These are phyloP conservation scores for Lasioglossum vierecki DNA, from an alignment of 2,888 invertebrate species.

Conservation along the genomic window DNA sequence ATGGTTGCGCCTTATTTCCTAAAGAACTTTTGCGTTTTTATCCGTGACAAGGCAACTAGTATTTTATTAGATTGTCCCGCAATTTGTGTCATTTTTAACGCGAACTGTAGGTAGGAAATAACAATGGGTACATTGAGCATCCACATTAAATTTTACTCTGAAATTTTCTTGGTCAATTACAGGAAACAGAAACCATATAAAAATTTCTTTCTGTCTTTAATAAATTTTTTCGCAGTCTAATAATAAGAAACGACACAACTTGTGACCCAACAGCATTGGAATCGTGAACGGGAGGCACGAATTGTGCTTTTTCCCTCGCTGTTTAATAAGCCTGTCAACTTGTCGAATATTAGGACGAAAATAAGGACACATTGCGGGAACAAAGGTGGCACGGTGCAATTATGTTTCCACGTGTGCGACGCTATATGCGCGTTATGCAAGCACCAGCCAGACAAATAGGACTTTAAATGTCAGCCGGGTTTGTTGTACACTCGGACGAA, in stretches of 20 bases:
- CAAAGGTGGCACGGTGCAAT: constrained; percentile 30
- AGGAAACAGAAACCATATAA: no score
- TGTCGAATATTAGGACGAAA: constrained; percentile 16
- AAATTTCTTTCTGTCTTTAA: no score
- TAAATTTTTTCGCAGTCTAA: background rate
- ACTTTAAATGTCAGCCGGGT: constrained; percentile 39
- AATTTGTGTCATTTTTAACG: background rate
- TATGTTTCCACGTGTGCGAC: constrained; percentile 9
- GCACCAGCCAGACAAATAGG: constrained; percentile 26
- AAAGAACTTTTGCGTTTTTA: background rate
- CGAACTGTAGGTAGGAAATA: background rate
- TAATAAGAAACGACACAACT: background rate
- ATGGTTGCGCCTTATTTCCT: constrained; percentile 3
- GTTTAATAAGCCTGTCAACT: background rate
- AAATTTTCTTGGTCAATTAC: no score
- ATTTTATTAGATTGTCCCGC: background rate
- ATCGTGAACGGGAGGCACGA: background rate
- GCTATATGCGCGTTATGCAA: background rate
- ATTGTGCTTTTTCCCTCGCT: background rate
- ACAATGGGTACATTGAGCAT: background rate
- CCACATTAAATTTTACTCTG: no score
- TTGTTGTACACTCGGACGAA: constrained; percentile 10
- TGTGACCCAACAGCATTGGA: background rate
- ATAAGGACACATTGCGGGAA: constrained; percentile 13
- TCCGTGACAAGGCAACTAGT: background rate